Evolutionary conservation across 2,888 invertebrate genomes (phyloP).

Genomic region (Quadroppia sp.): DNA sequence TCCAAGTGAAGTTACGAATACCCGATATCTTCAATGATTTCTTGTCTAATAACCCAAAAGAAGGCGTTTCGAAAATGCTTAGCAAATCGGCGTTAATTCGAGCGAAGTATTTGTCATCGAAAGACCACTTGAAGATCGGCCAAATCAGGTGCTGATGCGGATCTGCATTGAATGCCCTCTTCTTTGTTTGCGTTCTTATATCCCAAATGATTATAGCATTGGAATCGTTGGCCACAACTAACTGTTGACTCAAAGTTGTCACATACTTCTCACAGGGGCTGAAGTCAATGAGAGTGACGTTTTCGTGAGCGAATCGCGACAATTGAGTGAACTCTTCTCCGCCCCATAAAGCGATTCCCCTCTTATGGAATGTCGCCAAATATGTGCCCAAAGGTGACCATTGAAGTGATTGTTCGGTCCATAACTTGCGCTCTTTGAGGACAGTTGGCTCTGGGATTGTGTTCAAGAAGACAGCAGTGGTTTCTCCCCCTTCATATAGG

Average conservation of each 20-base stretch:
- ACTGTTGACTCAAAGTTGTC: constrained; percentile 84
- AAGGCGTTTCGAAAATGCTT: constrained; percentile 94
- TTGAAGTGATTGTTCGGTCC: constrained; percentile 64
- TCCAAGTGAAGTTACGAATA: constrained; percentile 92
- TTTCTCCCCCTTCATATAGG: constrained; percentile 73
- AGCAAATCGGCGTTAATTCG: constrained; percentile 73
- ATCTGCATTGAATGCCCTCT: constrained; percentile 81
- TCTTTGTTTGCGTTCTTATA: constrained; percentile 86
- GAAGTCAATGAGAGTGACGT: constrained; percentile 92
- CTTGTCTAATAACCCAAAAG: constrained; percentile 87
- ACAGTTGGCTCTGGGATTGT: constrained; percentile 76
- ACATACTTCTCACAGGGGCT: constrained; percentile 92
- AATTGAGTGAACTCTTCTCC: constrained; percentile 88
- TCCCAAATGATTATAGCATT: constrained; percentile 91
- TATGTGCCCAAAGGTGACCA: constrained; percentile 98
- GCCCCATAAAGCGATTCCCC: constrained; percentile 96
- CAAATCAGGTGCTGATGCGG: constrained; percentile 64
- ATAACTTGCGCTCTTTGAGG: constrained; percentile 67
- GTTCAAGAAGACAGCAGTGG: constrained; percentile 83
- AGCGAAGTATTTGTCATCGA: constrained; percentile 91
- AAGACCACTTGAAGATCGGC: constrained; percentile 96
- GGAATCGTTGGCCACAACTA: constrained; percentile 62
- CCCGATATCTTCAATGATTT: constrained; percentile 73
- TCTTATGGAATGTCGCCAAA: constrained; percentile 89
- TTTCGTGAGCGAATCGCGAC: constrained; percentile 76